Evolutionary conservation across 2,888 invertebrate species (phyloP).

Genomic region (Matsumyia berberina): DNA sequence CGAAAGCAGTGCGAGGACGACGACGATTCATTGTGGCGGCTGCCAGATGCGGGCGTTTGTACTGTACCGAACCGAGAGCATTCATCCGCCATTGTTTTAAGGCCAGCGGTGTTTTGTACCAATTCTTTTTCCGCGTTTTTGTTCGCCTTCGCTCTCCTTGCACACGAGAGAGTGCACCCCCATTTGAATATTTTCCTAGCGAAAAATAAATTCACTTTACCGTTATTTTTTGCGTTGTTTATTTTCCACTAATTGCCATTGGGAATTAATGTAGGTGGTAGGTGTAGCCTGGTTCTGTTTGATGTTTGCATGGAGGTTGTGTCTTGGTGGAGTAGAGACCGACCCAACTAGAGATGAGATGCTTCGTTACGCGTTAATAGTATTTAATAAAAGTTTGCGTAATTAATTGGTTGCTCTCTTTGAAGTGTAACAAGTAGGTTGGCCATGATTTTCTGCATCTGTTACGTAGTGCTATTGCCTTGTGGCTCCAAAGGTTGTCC

Average conservation of each 20-base stretch:
- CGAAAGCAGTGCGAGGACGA: conserved; percentile 68
- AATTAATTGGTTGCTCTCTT: conserved; percentile 42
- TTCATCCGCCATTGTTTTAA: conserved; percentile 73
- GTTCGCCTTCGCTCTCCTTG: conserved; percentile 6
- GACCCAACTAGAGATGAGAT: conserved; percentile 9
- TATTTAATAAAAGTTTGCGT: conserved; percentile 1
- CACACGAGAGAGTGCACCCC: conserved; percentile 42
- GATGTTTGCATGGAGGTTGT: conserved; percentile 39
- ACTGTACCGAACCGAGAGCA: conserved; percentile 64
- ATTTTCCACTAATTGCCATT: conserved; percentile 74
- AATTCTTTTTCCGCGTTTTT: conserved; percentile 52
- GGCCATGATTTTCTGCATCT: not conserved
- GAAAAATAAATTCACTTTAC: conserved; percentile 65
- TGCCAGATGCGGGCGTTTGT: conserved; percentile 70
- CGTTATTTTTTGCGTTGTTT: conserved; percentile 50
- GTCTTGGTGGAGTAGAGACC: conserved; percentile 5
- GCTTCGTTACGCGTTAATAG: conserved; percentile 2
- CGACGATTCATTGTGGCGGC: conserved; percentile 71
- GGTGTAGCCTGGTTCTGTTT: conserved; percentile 63
- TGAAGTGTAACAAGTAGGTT: conserved; percentile 21
- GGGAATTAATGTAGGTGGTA: conserved; percentile 71
- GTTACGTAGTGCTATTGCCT: no score
- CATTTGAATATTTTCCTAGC: conserved; percentile 67
- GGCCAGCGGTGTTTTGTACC: conserved; percentile 73
- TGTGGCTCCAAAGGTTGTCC: no score